Evolutionary conservation across 2,888 invertebrate species (phyloP).

Genomic region (Venusia cambrica): DNA sequence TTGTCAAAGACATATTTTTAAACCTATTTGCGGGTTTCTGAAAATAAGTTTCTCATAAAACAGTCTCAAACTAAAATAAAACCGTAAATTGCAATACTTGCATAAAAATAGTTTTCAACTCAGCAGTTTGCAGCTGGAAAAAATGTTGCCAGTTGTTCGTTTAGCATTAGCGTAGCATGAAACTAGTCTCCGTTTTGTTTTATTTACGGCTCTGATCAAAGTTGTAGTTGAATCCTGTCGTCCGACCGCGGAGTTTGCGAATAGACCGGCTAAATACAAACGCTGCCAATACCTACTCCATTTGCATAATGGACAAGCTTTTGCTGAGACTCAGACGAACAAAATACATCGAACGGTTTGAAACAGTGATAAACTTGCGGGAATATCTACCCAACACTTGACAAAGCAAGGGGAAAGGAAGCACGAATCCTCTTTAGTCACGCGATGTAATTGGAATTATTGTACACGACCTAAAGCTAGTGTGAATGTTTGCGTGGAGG

Average conservation of each 20-base stretch:
- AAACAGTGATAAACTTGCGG: slow-evolving; percentile 41
- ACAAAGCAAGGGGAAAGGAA: slow-evolving; percentile 45
- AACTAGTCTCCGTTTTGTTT: slow-evolving; percentile 35
- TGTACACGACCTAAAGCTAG: slow-evolving; percentile 1
- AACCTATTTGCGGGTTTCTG: neutral
- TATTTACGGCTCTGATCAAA: slow-evolving; percentile 43
- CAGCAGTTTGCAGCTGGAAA: slow-evolving; percentile 21
- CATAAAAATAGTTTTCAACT: slow-evolving; percentile 13
- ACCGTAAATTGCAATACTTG: slow-evolving; percentile 7
- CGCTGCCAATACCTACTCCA: slow-evolving; percentile 49
- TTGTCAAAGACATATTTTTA: too few relatives aligned
- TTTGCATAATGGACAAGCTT: slow-evolving; percentile 68
- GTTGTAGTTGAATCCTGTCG: slow-evolving; percentile 43
- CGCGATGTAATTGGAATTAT: slow-evolving; percentile 49
- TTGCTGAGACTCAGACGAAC: slow-evolving; percentile 48
- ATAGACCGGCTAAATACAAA: slow-evolving; percentile 67
- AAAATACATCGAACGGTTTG: slow-evolving; percentile 44
- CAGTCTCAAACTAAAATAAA: slow-evolving; percentile 2
- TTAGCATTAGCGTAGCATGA: slow-evolving; percentile 32
- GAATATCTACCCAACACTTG: slow-evolving; percentile 53
- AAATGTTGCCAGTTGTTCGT: slow-evolving; percentile 22
- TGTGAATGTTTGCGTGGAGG: slow-evolving; percentile 12
- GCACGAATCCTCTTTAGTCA: slow-evolving; percentile 56
- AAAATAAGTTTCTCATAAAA: neutral
- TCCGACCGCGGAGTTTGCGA: slow-evolving; percentile 44